Evolutionary conservation across 2,888 invertebrate species (phyloP).

Genomic region (Watsonalla cultraria): DNA sequence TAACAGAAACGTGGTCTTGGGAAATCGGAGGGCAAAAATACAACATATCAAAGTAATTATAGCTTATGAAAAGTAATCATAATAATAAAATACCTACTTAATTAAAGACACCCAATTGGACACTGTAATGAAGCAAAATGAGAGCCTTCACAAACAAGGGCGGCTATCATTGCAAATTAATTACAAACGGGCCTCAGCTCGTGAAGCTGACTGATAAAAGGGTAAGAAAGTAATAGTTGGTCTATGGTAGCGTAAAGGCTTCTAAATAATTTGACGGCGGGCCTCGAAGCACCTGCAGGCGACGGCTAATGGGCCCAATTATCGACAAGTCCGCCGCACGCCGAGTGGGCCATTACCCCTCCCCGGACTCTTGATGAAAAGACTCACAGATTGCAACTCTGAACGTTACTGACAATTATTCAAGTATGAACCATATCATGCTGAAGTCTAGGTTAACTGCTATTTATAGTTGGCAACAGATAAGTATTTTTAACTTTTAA

Average conservation of each 20-base stretch:
- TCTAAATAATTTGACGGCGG: conserved; percentile 49
- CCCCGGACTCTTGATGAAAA: conserved; percentile 38
- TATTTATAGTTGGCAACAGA: too few relatives aligned
- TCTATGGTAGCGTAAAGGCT: conserved; percentile 21
- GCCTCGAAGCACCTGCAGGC: conserved; percentile 50
- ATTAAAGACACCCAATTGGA: background rate
- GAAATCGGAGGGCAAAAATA: too few relatives aligned
- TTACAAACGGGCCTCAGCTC: background rate
- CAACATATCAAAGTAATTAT: too few relatives aligned
- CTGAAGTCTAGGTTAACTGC: background rate
- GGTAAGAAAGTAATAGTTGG: conserved; percentile 1
- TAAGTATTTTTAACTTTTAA: too few relatives aligned
- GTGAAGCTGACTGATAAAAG: background rate
- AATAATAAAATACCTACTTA: background rate
- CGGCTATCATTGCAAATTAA: background rate
- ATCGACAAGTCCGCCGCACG: conserved; percentile 53
- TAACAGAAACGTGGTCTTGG: too few relatives aligned
- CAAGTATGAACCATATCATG: conserved; percentile 14
- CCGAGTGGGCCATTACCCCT: conserved; percentile 56
- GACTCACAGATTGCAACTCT: conserved; percentile 24
- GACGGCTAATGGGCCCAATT: conserved; percentile 66
- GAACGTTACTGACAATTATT: conserved; percentile 23
- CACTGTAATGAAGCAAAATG: background rate
- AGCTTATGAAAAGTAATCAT: too few relatives aligned
- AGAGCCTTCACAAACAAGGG: background rate